Percentiles rank a stretch among this genome's conserved stretches.
These are phyloP conservation scores for Poeciliopsis occidentalis DNA, from an alignment of 2,113 vertebrate species.

Conservation along the genomic window DNA sequence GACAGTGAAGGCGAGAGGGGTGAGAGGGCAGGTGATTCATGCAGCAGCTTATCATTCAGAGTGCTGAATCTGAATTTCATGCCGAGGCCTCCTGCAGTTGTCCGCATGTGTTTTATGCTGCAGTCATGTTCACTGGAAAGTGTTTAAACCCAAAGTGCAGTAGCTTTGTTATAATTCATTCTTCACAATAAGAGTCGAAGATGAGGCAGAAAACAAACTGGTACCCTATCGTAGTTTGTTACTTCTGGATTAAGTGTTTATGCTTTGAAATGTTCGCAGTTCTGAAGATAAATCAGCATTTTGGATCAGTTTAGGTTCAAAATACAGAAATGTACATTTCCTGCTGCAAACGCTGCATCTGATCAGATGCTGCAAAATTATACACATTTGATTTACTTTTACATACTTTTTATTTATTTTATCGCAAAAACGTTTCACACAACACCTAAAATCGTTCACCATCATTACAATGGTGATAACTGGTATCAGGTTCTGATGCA, in stretches of 20 bases:
- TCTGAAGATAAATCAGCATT: too few species aligned
- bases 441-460: background rate
- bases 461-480: background rate
- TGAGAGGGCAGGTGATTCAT: conserved; percentile 52
- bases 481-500: background rate
- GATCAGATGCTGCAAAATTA: background rate
- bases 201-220: background rate
- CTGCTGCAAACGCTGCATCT: background rate
- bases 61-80: conserved; percentile 34
- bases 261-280: too few species aligned
- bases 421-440: background rate
- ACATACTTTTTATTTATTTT: too few species aligned
- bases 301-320: too few species aligned
- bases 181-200: conserved; percentile 14
- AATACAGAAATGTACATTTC: background rate
- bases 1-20: conserved; percentile 34
- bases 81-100: conserved; percentile 54
- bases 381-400: background rate
- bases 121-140: conserved; percentile 29
- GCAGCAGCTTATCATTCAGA: conserved; percentile 62
- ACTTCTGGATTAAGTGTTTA: too few species aligned
- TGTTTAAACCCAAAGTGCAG: conserved; percentile 46
- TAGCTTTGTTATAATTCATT: conserved; percentile 4
- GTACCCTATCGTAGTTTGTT: too few species aligned
- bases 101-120: conserved; percentile 56